These are phyloP conservation scores for Zoanthus solanderi DNA, from an alignment of 92 coral and sea anemone genomes.

Conservation along the genomic window DNA sequence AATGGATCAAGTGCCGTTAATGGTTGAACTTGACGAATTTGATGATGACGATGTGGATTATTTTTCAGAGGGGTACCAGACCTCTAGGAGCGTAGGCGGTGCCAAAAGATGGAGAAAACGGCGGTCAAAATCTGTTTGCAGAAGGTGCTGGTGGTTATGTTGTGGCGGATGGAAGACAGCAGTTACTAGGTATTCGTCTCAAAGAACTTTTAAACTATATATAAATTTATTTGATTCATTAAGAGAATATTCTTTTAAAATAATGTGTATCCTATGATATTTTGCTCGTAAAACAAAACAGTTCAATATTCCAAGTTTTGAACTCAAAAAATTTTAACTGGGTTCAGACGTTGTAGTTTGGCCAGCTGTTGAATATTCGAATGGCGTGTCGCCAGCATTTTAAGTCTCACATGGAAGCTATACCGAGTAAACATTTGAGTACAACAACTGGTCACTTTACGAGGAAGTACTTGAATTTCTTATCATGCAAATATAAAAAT, in stretches of 20 bases:
- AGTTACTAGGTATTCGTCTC: slow-evolving; percentile 41
- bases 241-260: not conserved
- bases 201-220: not conserved
- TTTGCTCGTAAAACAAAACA: not conserved
- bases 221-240: not conserved
- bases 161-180: slow-evolving; percentile 76
- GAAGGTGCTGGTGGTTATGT: slow-evolving; percentile 79
- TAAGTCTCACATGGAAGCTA: no score
- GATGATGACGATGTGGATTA: slow-evolving; percentile 85
- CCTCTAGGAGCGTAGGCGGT: slow-evolving; percentile 74
- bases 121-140: slow-evolving; percentile 71
- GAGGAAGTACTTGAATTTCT: no score
- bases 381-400: no score
- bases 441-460: no score
- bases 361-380: no score
- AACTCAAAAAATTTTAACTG: no score
- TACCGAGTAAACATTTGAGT: no score
- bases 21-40: slow-evolving; percentile 76
- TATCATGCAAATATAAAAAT: no score
- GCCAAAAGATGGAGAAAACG: slow-evolving; percentile 69
- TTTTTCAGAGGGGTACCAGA: slow-evolving; percentile 88
- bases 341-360: no score
- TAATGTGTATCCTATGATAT: not conserved
- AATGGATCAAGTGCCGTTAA: slow-evolving; percentile 85
- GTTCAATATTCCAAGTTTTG: no score